These are phyloP conservation scores for Electrona antarctica DNA, from an alignment of 2,113 vertebrate species.

Conservation along the genomic window DNA sequence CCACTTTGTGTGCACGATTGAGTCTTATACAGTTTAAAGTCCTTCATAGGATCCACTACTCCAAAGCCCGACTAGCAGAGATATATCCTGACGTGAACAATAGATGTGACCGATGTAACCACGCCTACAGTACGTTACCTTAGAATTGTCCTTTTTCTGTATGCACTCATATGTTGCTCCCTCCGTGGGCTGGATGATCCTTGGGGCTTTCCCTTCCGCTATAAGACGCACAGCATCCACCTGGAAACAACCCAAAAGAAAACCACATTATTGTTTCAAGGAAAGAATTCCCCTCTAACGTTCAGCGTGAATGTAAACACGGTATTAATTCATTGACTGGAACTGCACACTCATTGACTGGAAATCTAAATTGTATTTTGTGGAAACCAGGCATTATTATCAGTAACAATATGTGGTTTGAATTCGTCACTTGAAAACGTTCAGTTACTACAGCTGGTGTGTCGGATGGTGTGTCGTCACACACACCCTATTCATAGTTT, in stretches of 20 bases:
- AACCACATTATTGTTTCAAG: background rate
- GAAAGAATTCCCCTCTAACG: too few relatives aligned
- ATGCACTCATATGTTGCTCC: conserved; percentile 89
- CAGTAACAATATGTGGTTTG: background rate
- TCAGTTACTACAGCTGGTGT: too few relatives aligned
- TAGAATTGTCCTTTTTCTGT: conserved; percentile 86
- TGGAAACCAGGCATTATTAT: background rate
- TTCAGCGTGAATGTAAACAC: too few relatives aligned
- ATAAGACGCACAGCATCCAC: conserved; percentile 87
- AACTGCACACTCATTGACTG: too few relatives aligned
- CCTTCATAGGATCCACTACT: background rate
- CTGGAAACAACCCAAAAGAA: conserved; percentile 60
- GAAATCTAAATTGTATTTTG: background rate
- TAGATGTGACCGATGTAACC: background rate
- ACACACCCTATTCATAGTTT: too few relatives aligned
- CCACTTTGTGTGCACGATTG: background rate
- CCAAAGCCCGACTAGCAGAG: background rate
- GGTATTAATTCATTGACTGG: too few relatives aligned
- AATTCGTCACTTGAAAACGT: too few relatives aligned
- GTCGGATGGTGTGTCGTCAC: too few relatives aligned
- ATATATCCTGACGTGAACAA: background rate
- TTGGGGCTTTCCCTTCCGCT: conserved; percentile 78
- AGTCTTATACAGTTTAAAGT: background rate
- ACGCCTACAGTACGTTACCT: conserved; percentile 63
- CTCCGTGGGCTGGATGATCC: conserved; percentile 78